phyloP scores from a whole-genome alignment of 2,888 invertebrate genomes.

The Bellardia pandia region DNA sequence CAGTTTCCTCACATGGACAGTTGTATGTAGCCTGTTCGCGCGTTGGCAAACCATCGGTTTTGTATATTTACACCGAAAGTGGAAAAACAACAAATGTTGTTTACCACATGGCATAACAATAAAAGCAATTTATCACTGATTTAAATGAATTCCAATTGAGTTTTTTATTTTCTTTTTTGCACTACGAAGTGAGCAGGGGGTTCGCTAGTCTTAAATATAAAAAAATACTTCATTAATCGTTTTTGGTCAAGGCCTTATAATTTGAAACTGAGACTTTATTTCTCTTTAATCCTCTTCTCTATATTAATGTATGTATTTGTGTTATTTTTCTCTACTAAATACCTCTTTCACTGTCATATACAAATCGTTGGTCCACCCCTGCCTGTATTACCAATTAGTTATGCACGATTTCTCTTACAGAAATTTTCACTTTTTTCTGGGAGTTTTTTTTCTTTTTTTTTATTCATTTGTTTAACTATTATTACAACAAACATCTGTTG shows the following conservation, averaged over 20 bases:
- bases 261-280: not conserved
- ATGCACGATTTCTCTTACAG: conserved; percentile 60
- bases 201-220: no score
- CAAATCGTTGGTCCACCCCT: no score
- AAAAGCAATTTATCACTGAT: no score
- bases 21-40: no score
- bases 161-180: no score
- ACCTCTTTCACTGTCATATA: not conserved
- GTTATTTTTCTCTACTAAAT: not conserved
- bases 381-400: conserved; percentile 52
- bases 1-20: no score
- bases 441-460: not conserved
- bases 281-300: not conserved
- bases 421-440: not conserved
- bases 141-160: no score
- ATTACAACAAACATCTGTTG: conserved; percentile 27
- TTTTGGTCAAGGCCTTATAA: not conserved
- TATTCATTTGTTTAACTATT: conserved; percentile 40
- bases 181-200: no score
- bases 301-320: not conserved
- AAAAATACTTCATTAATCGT: not conserved
- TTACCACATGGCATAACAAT: no score
- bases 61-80: no score
- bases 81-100: no score
- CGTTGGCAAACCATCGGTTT: no score